Evolutionary conservation across 2,797 vertebrate species (phyloP).

Genomic region (Pangasius mekongensis): DNA sequence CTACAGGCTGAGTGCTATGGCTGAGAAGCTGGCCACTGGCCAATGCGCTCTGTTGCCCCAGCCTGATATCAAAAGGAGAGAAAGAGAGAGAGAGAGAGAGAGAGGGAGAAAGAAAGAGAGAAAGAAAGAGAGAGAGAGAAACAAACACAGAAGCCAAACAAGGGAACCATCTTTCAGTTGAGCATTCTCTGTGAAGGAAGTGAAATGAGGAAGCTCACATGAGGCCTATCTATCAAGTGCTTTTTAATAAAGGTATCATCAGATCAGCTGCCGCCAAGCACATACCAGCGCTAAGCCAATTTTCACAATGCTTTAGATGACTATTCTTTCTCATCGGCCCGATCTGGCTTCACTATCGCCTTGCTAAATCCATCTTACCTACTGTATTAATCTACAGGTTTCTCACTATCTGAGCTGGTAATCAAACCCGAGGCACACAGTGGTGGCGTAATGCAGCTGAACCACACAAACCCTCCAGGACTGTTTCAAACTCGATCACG

Average conservation of each 20-base stretch:
- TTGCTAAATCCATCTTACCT: conserved; percentile 60
- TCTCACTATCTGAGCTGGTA: conserved; percentile 55
- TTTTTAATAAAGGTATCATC: conserved; percentile 65
- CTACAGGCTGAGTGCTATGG: conserved; percentile 47
- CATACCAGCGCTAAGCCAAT: conserved; percentile 57
- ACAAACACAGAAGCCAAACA: conserved; percentile 48
- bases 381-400: conserved; percentile 64
- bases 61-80: conserved; percentile 50
- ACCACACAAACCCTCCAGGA: conserved; percentile 45
- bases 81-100: conserved; percentile 26
- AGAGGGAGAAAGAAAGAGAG: not conserved
- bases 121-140: conserved; percentile 11
- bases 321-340: conserved; percentile 54
- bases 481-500: conserved; percentile 52
- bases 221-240: conserved; percentile 59
- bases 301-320: conserved; percentile 54
- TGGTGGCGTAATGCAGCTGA: conserved; percentile 48
- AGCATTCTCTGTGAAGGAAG: conserved; percentile 48
- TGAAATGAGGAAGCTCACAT: conserved; percentile 31
- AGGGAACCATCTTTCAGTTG: conserved; percentile 44
- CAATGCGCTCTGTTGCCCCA: conserved; percentile 45
- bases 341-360: conserved; percentile 53
- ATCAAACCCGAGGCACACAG: conserved; percentile 57
- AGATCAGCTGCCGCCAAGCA: conserved; percentile 52
- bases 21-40: conserved; percentile 49